Conservation (phyloP, 2,113 vertebrate species). For the Pipa parva region DNA sequence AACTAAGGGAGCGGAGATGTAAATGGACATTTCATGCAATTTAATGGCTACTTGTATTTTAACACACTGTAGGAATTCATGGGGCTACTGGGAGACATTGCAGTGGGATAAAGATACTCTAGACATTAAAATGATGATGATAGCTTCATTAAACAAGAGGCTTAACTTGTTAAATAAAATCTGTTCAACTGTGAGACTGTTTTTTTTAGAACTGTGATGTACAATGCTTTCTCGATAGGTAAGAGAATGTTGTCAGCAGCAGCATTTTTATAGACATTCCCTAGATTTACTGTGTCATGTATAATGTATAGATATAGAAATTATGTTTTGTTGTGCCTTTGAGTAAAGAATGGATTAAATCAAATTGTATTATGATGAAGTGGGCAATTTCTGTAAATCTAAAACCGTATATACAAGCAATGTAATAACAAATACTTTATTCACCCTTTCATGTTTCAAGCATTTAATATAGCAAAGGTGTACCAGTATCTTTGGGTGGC, state of each 20-base stretch:
- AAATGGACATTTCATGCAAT: not conserved
- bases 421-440: no score
- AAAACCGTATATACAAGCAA: no score
- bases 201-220: not conserved
- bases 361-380: not conserved
- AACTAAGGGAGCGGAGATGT: not conserved
- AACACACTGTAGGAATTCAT: constrained; percentile 20
- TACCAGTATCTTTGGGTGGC: no score
- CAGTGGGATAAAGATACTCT: not conserved
- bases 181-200: constrained; percentile 1
- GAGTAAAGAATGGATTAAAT: not conserved
- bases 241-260: not conserved
- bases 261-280: constrained; percentile 2
- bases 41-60: constrained; percentile 29
- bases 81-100: constrained; percentile 11
- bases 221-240: not conserved
- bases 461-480: no score
- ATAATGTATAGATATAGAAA: not conserved
- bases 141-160: not conserved
- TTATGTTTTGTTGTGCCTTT: not conserved
- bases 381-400: no score
- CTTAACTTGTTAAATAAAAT: not conserved
- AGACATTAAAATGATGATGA: constrained; percentile 5
- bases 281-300: not conserved
- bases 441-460: no score